Base-by-base conservation (phyloP, 1,140 invertebrate species). In the Bactericera cockerelli region DNA sequence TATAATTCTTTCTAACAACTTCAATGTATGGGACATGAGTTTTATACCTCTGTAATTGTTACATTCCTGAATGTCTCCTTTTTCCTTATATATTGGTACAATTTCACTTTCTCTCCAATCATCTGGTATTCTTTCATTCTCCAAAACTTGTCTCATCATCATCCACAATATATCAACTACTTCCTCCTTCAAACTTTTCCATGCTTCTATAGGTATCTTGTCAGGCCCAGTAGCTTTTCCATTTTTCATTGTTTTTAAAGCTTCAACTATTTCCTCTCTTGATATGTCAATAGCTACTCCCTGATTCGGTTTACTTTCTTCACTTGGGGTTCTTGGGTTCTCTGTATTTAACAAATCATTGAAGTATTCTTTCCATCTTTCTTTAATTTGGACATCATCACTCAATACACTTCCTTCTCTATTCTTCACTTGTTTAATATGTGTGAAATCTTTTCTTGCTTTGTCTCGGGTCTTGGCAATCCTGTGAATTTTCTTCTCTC, bases 81-180 rank as follows among this genome's bases (percentile, higher is more conserved):
- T n/a, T n/a, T n/a, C n/a, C n/a, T n/a, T n/a, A n/a, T n/a, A n/a
- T n/a, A n/a, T n/a, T n/a, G n/a, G n/a, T 8, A 57, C 42, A 11
- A 59, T 22, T n/a, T 55, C 19, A 25, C 55, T 26, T 26, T 26
- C 26, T 56, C 21, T 56, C 55, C 55, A 56, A 11, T 11, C 16
- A 36, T 36, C 33, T 36, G 33, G 33, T 36, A 36, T 36, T 36
- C 16, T 36, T 36, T 36, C 33, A 11, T 36, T 16, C 33, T 16
- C 16, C 10, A 36, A 36, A 11, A 36, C 16, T 16, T 36, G 10
- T 36, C 33, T 16, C 10, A 36, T 11, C 16, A 36, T 36, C 16
- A 10, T 36, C 10, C 33, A 36, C 16, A 36, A 16, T 36, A 36
- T 10, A 16, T 36, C 33, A 11, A 36, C 10, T 36, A 10, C 33